A percentile compares a stretch with the other conserved stretches of the same genome.
phyloP scores from a whole-genome alignment of 2,888 invertebrate genomes.

The Nezara viridula region DNA sequence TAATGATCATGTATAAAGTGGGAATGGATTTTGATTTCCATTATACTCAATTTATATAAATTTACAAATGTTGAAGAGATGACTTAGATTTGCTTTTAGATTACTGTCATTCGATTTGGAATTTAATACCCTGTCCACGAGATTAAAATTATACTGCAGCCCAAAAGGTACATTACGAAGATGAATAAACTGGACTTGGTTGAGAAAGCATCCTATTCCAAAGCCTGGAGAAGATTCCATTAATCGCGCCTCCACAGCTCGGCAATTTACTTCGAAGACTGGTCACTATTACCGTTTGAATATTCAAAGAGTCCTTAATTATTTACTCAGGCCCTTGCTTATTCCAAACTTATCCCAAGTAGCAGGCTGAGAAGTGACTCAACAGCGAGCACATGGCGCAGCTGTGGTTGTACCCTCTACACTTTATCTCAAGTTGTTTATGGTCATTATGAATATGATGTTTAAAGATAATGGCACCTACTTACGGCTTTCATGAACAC shows the following conservation, averaged over 20 bases:
- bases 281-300: conserved; percentile 35
- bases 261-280: not conserved
- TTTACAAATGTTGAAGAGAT: too few species aligned
- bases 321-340: not conserved
- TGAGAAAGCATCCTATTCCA: not conserved
- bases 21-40: too few species aligned
- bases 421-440: conserved; percentile 14
- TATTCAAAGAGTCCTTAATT: conserved; percentile 32
- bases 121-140: too few species aligned
- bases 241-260: not conserved
- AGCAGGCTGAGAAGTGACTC: not conserved
- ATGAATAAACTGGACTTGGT: not conserved
- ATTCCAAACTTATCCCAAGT: conserved; percentile 27
- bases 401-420: not conserved
- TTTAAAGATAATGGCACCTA: conserved; percentile 39
- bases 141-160: not conserved
- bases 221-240: not conserved
- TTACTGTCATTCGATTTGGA: too few species aligned
- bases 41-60: too few species aligned
- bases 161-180: not conserved
- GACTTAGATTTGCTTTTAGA: too few species aligned
- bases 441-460: conserved; percentile 3
- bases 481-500: not conserved
- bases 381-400: not conserved
- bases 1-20: too few species aligned